Base-by-base conservation (phyloP, 2,797 vertebrate species). In the Pangasius krempfi region DNA sequence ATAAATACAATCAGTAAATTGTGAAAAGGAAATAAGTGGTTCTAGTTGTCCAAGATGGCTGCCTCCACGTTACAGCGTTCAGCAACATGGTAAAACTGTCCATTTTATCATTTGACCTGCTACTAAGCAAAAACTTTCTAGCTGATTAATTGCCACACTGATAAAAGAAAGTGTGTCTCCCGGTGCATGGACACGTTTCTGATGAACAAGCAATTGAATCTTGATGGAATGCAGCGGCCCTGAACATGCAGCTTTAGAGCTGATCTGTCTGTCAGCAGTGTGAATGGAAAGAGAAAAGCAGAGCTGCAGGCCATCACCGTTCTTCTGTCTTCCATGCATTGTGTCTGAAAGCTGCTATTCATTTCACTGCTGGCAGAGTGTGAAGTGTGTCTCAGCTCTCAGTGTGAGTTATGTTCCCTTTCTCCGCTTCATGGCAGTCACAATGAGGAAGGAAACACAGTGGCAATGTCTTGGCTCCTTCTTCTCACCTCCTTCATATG, bases 171-270 rank as follows among this genome's bases (percentile, higher is more conserved):
- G 10, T 6, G 50, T 33, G 50, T 56, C n/a, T n/a, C 14, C 20
- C 33, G 54, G n/a, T 68, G 27, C 27, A 50, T 9, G 9, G 25
- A 66, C 27, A 0, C 22, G 60, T 81, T 64, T 88, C 52, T 90
- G 72, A 81, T 75, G 72, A 68, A 27, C 44, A 85, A 79, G 40
- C 62, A 76, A 73, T 84, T 89, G 66, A 66, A 81, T 81, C 64
- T 33, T 52, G 22, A 84, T 68, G 85, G 83, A 85, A 75, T 87
- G 68, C 79, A 72, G 83, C 20, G 14, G 56, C 73, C 86, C 89
- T 70, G 37, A n/a, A 37, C 33, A 84, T 37, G 84, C 91, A 88
- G 86, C 88, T 90, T 86, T 83, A 87, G 93, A 89, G 87, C 27
- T 20, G 64, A 62, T 82, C 20, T 58, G 89, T 76, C 64, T 85